Evolutionary conservation across 1,140 invertebrate genomes (phyloP), one percentile per base, ranked within the genome.

Genomic region (Heterodera carotae): DNA sequence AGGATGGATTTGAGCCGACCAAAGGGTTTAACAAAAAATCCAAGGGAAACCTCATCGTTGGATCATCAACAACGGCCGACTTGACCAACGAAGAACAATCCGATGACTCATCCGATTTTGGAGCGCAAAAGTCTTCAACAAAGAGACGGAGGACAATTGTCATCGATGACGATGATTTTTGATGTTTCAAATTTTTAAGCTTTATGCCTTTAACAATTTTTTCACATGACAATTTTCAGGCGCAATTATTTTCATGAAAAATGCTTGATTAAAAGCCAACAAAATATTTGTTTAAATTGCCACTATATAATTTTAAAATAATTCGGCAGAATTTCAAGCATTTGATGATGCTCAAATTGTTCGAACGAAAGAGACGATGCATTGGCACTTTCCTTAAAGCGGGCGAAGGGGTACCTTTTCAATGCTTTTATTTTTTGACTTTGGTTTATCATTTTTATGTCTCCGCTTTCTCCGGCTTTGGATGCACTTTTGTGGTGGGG

Each of bases 331-430:
- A 43, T 43, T 43, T 43, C 39, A 43, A 43, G 12, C 6, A 12
- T 43, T 12, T 43, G 39, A 74, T 74, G 72, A 22, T 25, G 36
- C 15, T 74, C 29, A 74, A 74, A 62, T 59, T 74, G 64, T 74
- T 74, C 39, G 72, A 74, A 27, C 56, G 72, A 27, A 74, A 74
- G 64, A 56, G 72, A n/a, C 12, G 72, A 1, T 74, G 72, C 59
- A 22, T 74, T 7, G 56, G 64, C 33, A 25, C 59, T 31, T 29
- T 62, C 31, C 39, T 74, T 22, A 74, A 64, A 25, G 6, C 27
- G 18, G 33, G 33, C 31, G 72, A 74, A 39, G 29, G 31, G 72
- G 72, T 74, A 15, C 25, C n/a, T 56, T 43, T 43, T 59, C 29
- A 7, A 5, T 72, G 2, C 12, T 10, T 73, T 8, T 48, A 27